These are phyloP conservation scores for Cephus runcator DNA, from an alignment of 2,888 invertebrate species.

Conservation along the genomic window DNA sequence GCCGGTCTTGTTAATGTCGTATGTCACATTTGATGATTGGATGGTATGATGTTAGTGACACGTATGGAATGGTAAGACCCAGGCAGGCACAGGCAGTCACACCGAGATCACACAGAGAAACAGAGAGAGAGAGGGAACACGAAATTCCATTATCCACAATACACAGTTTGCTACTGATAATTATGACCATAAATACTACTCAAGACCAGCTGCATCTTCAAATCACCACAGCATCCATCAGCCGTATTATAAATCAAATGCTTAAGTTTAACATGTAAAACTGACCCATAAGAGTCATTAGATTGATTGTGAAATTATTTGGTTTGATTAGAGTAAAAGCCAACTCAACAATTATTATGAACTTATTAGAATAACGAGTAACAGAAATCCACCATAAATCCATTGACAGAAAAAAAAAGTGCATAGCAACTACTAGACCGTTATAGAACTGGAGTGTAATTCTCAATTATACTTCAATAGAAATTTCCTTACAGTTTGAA, in stretches of 20 bases:
- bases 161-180: not conserved
- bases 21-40: conserved; percentile 19
- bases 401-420: not conserved
- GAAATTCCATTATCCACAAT: not conserved
- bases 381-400: not conserved
- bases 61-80: conserved; percentile 25
- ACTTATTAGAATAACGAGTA: not conserved
- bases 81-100: conserved; percentile 46
- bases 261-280: not conserved
- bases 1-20: conserved; percentile 51
- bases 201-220: not conserved
- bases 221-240: not conserved
- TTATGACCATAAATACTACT: not conserved
- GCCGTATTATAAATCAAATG: not conserved
- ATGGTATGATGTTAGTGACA: conserved; percentile 32
- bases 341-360: not conserved
- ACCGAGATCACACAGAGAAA: conserved; percentile 1
- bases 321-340: not conserved
- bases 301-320: not conserved
- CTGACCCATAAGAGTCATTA: not conserved
- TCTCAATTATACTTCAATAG: not conserved
- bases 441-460: not conserved
- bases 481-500: not conserved
- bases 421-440: not conserved
- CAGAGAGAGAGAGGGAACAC: conserved; percentile 1